Evolutionary conservation across 2,797 vertebrate species (phyloP), one percentile per base, ranked within the genome.

Genomic region (Sebastes taczanowskii): DNA sequence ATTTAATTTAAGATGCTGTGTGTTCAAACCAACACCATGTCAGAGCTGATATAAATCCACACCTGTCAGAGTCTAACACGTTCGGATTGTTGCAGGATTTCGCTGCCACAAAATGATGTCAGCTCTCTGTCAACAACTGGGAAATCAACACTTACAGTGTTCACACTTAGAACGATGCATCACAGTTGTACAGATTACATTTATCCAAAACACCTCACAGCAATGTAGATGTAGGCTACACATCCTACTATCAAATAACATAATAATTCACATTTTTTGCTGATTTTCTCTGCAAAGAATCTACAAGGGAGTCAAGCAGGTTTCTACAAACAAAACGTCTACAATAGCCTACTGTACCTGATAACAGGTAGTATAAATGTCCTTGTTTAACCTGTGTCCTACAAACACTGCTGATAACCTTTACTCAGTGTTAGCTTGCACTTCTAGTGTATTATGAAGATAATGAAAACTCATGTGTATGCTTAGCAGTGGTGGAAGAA

Each of bases 31-130:
- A 61, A 69, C 68, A 71, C 30, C 2, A 13, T 52, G 29, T 22
- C 35, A 65, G 20, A 5, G 34, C 38, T 30, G 14, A 79, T 77
- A 59, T 63, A 67, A 62, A 78, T 82, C 55, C 46, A 64, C 72
- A 73, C 49, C 23, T 59, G 5, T 74, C 20, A 80, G 13, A 34
- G 18, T 73, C 62, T 9, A 38, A 32, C 73, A 62, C 74, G 4
- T 53, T 34, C 59, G 56, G 4, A 42, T 81, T 27, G 34, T 67
- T 30, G 20, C 22, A 9, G 46, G 62, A 23, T 63, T 58, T 64
- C 7, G 4, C 34, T 30, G 32, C 2, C n/a, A 16, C 34, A 53
- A 20, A 64, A 23, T 60, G 6, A 42, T 59, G 53, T 78, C 70
- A 56, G 8, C 25, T 29, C 25, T 29, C 14, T 63, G 56, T 78